phyloP scores from a whole-genome alignment of 2,888 invertebrate genomes.

The Leptogaster cylindrica region DNA sequence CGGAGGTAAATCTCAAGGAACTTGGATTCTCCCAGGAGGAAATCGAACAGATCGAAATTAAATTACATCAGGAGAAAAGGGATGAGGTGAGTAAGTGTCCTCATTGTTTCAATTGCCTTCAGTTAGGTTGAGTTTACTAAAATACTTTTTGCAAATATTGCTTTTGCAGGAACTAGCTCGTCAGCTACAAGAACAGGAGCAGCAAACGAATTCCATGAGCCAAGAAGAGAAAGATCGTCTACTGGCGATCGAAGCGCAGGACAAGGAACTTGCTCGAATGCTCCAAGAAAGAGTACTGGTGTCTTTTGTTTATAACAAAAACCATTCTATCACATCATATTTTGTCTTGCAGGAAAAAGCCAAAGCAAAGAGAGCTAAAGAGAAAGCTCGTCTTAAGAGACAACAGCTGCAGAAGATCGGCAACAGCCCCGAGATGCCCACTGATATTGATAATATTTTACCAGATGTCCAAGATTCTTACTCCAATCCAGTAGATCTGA shows the following conservation, averaged over 20 bases:
- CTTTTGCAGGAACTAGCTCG: slow-evolving; percentile 31
- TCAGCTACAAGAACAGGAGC: slow-evolving; percentile 16
- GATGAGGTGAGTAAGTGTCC: slow-evolving; percentile 75
- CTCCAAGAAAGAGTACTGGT: slow-evolving; percentile 69
- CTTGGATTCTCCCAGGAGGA: slow-evolving; percentile 64
- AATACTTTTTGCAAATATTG: too few relatives aligned
- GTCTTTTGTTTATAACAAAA: slow-evolving; percentile 10
- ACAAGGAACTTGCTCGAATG: slow-evolving; percentile 77
- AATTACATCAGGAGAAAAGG: slow-evolving; percentile 72
- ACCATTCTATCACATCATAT: neutral
- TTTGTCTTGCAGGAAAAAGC: slow-evolving; percentile 67
- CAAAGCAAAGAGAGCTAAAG: slow-evolving; percentile 73
- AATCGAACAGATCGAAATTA: slow-evolving; percentile 66
- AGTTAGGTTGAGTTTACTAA: too few relatives aligned
- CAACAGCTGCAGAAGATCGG: slow-evolving; percentile 58
- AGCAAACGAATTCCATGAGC: neutral
- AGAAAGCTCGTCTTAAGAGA: slow-evolving; percentile 71
- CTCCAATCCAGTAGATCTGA: slow-evolving; percentile 66
- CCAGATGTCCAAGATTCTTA: slow-evolving; percentile 61
- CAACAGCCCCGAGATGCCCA: slow-evolving; percentile 62
- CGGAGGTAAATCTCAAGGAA: slow-evolving; percentile 57
- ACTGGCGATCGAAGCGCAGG: slow-evolving; percentile 79
- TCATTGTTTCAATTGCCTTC: too few relatives aligned
- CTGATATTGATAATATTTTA: slow-evolving; percentile 55
- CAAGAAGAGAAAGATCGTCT: slow-evolving; percentile 66